Evolutionary conservation across 2,888 invertebrate genomes (phyloP), one percentile per base, ranked within the genome.

Genomic region (Conistra vaccinii): DNA sequence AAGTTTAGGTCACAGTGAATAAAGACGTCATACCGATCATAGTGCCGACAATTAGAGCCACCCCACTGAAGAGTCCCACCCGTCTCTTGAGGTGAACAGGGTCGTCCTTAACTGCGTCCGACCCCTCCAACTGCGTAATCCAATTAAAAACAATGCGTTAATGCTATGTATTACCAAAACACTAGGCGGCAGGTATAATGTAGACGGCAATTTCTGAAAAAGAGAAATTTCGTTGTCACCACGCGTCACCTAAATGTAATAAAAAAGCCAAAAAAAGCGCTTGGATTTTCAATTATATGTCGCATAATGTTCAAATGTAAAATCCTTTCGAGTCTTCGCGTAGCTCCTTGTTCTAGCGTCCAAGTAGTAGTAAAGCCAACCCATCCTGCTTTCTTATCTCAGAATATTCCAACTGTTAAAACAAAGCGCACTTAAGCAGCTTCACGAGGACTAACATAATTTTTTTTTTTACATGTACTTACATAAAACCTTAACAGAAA

Each of bases 81-180:
- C 98, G 98, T 98, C 99, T 99, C 98, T 99, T 98, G 98, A 99
- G 98, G 98, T 99, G 98, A 99, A 99, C 97, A 99, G 98, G 97
- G 98, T 99, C 98, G 98, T 98, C 98, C 98, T 97, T 97, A 98
- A 98, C 97, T 99, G 98, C 97, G 98, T 98, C 98, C 98, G 98
- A 96, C 98, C 98, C 98, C 98, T 98, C 98, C 98, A 98, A 91
- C 98, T 96, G 90, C n/a, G 62, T 60, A 85, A 76, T 79, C 48
- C 71, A 69, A 80, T 72, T 23, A 76, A 76, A 69, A 58, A 32
- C 26, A 73, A 72, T 42, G 75, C 32, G 29, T 81, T 80, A 80
- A 23, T 48, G 29, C 12, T 39, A 39, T 23, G n/a, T 35, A n/a
- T 32, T 39, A 61, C n/a, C 39, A 29, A 73, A 81, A 71, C 55